phyloP scores from a whole-genome alignment of 2,888 invertebrate species.

The Tenthredo scrophulariae region DNA sequence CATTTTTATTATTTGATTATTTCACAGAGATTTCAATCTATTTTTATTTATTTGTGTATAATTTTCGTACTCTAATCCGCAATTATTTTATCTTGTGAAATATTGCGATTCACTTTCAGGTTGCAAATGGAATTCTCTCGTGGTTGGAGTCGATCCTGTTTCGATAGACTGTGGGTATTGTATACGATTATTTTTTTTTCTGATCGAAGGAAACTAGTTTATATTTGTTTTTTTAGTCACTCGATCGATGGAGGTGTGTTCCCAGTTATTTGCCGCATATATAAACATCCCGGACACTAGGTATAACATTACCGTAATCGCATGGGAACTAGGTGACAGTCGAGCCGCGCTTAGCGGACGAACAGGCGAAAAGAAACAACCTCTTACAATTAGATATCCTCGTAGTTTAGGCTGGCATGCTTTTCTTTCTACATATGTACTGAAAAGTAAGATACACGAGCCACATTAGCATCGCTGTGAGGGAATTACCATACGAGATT shows the following conservation, averaged over 20 bases:
- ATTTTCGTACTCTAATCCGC: not conserved
- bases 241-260: conserved; percentile 41
- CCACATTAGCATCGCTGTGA: conserved; percentile 9
- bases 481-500: not conserved
- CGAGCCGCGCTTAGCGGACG: conserved; percentile 50
- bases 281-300: conserved; percentile 36
- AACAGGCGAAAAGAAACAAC: conserved; percentile 58
- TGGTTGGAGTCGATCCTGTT: conserved; percentile 32
- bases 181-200: not conserved
- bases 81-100: not conserved
- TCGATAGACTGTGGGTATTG: conserved; percentile 16
- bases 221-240: conserved; percentile 11
- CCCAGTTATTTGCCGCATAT: conserved; percentile 22
- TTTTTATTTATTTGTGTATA: not conserved
- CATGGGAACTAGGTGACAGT: conserved; percentile 66
- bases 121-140: not conserved
- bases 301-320: conserved; percentile 47
- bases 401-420: not conserved
- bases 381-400: conserved; percentile 36
- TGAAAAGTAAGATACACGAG: not conserved
- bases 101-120: not conserved
- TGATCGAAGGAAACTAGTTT: conserved; percentile 15
- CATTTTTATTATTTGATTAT: not conserved
- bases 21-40: not conserved
- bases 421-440: not conserved